A percentile compares a stretch with the other conserved stretches of the same genome.
phyloP scores from a whole-genome alignment of 1,140 invertebrate species.

The Maniola jurtina region DNA sequence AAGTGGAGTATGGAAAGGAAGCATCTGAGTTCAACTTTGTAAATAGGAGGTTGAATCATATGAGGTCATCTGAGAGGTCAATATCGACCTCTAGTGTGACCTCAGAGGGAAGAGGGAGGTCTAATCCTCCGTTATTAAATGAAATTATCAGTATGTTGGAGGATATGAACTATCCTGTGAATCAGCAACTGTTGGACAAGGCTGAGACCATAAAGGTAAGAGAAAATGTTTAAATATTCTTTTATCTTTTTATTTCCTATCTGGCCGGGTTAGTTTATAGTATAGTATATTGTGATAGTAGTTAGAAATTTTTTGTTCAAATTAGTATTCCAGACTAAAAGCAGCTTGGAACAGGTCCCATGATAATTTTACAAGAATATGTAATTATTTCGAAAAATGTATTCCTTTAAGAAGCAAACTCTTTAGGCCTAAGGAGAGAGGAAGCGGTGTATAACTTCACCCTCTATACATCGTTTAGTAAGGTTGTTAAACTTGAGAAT shows the following conservation, averaged over 20 bases:
- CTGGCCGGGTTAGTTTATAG: too few relatives aligned
- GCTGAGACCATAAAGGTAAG: slow-evolving; percentile 73
- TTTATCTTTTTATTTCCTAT: not conserved
- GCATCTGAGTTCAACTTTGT: slow-evolving; percentile 57
- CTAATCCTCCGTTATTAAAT: slow-evolving; percentile 82
- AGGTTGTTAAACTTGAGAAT: too few relatives aligned
- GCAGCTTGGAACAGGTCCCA: too few relatives aligned
- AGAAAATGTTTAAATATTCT: not conserved
- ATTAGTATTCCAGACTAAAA: too few relatives aligned
- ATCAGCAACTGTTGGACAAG: slow-evolving; percentile 64
- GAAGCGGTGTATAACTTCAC: too few relatives aligned
- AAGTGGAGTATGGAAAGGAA: slow-evolving; percentile 59
- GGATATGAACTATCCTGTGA: slow-evolving; percentile 75
- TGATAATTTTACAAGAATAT: too few relatives aligned
- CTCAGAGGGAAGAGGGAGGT: slow-evolving; percentile 74
- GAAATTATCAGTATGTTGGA: slow-evolving; percentile 86
- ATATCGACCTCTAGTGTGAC: slow-evolving; percentile 55
- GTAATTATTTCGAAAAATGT: too few relatives aligned
- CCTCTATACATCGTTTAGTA: too few relatives aligned
- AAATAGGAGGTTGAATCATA: slow-evolving; percentile 46
- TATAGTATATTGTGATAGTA: too few relatives aligned
- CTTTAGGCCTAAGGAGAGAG: too few relatives aligned
- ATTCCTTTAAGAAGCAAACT: too few relatives aligned
- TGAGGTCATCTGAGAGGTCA: slow-evolving; percentile 51
- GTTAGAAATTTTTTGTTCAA: too few relatives aligned